These are phyloP conservation scores for Pelochelys cantorii DNA, from an alignment of 2,797 vertebrate genomes.

Conservation along the genomic window DNA sequence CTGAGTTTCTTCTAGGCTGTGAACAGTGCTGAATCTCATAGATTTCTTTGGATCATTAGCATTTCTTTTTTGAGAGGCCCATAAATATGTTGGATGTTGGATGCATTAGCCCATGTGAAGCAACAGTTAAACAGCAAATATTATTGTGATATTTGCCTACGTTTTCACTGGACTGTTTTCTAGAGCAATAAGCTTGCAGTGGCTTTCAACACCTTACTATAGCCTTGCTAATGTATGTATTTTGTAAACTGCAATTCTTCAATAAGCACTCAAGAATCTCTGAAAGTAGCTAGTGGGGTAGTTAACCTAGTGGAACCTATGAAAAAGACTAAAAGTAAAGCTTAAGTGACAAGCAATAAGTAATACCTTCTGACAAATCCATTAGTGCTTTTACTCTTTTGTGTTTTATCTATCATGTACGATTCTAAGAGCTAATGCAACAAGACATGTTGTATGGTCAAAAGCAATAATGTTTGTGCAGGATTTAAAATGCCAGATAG, in stretches of 20 bases:
- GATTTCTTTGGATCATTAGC: neutral
- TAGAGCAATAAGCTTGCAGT: constrained; percentile 46
- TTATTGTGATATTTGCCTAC: constrained; percentile 17
- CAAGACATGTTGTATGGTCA: constrained; percentile 35
- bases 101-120: neutral
- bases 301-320: constrained; percentile 10
- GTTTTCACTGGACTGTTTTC: constrained; percentile 16
- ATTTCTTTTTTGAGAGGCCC: neutral
- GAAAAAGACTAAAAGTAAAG: constrained; percentile 20
- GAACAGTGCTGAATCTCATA: neutral
- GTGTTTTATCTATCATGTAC: constrained; percentile 32
- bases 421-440: constrained; percentile 44
- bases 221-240: neutral
- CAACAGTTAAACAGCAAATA: neutral
- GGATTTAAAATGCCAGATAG: neutral
- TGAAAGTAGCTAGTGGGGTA: constrained; percentile 20
- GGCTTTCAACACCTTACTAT: constrained; percentile 35
- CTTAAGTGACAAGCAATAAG: constrained; percentile 38
- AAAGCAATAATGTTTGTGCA: constrained; percentile 26
- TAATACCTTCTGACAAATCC: constrained; percentile 66
- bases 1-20: neutral
- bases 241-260: constrained; percentile 22
- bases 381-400: constrained; percentile 67
- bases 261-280: constrained; percentile 9
- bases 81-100: neutral